Percentiles rank a stretch among this genome's conserved stretches.
Conservation (phyloP, 2,888 invertebrate genomes). For the Xylophagus ater region DNA sequence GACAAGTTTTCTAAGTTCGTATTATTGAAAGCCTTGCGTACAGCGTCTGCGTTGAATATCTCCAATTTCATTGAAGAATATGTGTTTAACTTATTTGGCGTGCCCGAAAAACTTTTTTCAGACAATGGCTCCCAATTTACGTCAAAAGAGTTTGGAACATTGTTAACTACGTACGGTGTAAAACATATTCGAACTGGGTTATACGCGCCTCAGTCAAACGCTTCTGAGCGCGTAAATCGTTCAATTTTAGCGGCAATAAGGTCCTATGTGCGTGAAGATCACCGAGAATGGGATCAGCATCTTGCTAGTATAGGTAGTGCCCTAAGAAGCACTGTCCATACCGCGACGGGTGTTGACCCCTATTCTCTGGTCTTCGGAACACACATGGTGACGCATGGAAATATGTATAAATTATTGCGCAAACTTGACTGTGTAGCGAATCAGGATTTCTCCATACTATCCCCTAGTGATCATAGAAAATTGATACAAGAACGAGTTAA, state of each 20-base stretch:
- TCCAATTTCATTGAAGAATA: slow-evolving; percentile 7
- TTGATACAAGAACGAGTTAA: too few relatives aligned
- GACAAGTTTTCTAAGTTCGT: slow-evolving; percentile 14
- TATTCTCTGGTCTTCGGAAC: slow-evolving; percentile 20
- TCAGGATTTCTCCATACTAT: not conserved
- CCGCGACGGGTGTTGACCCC: slow-evolving; percentile 21
- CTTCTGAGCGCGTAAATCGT: slow-evolving; percentile 25
- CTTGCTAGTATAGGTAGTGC: slow-evolving; percentile 22
- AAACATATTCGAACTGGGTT: slow-evolving; percentile 17
- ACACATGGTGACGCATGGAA: slow-evolving; percentile 16
- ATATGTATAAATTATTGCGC: slow-evolving; percentile 5
- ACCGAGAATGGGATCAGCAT: slow-evolving; percentile 21
- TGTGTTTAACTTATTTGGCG: slow-evolving; percentile 22
- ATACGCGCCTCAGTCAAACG: slow-evolving; percentile 28
- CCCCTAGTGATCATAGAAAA: not conserved
- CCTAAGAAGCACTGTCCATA: slow-evolving; percentile 22
- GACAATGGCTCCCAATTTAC: slow-evolving; percentile 24
- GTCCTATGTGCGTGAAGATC: slow-evolving; percentile 19
- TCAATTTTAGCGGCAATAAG: slow-evolving; percentile 24
- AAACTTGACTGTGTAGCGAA: not conserved
- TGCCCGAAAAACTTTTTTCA: slow-evolving; percentile 19
- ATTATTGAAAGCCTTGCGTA: slow-evolving; percentile 5
- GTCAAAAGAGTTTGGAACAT: slow-evolving; percentile 11
- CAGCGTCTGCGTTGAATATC: slow-evolving; percentile 8
- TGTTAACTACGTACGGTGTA: slow-evolving; percentile 15